Base-by-base conservation (phyloP, 2,113 vertebrate species). In the Dasyornis broadbenti region DNA sequence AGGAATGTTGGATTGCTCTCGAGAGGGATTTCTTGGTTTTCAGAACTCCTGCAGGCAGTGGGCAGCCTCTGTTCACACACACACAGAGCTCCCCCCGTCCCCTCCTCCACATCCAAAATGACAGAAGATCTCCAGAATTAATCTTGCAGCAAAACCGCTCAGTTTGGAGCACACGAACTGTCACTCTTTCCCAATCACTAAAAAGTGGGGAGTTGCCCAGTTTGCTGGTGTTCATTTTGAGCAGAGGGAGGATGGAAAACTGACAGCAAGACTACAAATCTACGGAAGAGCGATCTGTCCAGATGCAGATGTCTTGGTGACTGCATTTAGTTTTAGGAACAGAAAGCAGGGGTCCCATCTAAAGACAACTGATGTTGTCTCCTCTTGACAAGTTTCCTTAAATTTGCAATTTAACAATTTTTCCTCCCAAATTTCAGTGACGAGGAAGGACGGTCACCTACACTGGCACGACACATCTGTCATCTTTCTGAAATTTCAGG, bases 271-370 rank as follows among this genome's bases (percentile, higher is more conserved):
- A 26, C 33, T 59, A 22, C n/a, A 89, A 56, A 49, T 78, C 72
- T 76, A 87, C 4, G 68, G 85, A 92, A 82, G 85, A 94, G 39
- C 40, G 75, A 91, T 91, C 90, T 86, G 82, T 78, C 85, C 88
- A 92, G 93, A 91, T 94, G 79, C 60, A 86, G 79, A 91, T 81
- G 90, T 95, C 91, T 89, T 92, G 45, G 54, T 91, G 59, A 68
- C 49, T 95, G 89, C 75, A 47, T 63, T 94, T 77, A 86, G 31
- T 90, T 85, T 77, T 82, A 72, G 73, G 47, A 86, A n/a, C 13
- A 40, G 86, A 73, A 93, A 94, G 59, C 82, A 89, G 35, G 63
- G 81, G 77, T 87, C 63, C 71, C 39, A 57, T 77, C 71, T 86
- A 80, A 86, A 4, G 50, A 94, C 87, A 96, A 81, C 59, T 61